These are phyloP conservation scores for Physella acuta DNA, from an alignment of 1,140 invertebrate genomes.

Conservation along the genomic window DNA sequence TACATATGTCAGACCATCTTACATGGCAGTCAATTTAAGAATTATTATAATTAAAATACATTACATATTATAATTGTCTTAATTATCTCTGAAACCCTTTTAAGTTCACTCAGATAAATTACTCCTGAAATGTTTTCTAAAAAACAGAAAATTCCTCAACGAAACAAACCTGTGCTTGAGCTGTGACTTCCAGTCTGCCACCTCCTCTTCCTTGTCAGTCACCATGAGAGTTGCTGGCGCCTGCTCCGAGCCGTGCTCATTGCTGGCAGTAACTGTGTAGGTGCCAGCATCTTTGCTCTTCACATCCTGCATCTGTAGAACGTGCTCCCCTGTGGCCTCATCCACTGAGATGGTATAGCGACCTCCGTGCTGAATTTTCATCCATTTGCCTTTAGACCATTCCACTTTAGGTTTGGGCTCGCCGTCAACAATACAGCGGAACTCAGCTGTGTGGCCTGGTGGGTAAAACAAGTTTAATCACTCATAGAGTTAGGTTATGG, in stretches of 20 bases:
- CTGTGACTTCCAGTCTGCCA: constrained; percentile 54
- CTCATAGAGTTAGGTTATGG: too few species aligned
- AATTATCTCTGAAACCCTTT: too few species aligned
- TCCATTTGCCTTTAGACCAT: constrained; percentile 60
- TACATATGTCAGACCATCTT: too few species aligned
- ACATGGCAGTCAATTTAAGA: too few species aligned
- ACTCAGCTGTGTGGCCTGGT: constrained; percentile 50
- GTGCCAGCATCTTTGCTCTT: constrained; percentile 57
- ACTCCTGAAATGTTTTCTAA: too few species aligned
- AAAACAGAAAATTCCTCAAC: too few species aligned
- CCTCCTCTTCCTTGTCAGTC: constrained; percentile 56
- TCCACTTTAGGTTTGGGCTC: constrained; percentile 53
- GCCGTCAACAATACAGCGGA: constrained; percentile 52
- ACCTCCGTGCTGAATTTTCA: constrained; percentile 50
- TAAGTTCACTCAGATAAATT: too few species aligned
- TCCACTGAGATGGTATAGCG: constrained; percentile 51
- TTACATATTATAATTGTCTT: too few species aligned
- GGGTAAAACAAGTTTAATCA: too few species aligned
- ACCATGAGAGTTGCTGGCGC: constrained; percentile 59
- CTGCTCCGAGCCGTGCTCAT: constrained; percentile 55
- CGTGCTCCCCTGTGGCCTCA: constrained; percentile 48
- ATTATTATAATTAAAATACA: too few species aligned
- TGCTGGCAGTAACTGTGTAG: constrained; percentile 55
- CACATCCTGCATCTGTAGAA: constrained; percentile 54
- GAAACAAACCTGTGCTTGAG: constrained; percentile 55